These are phyloP conservation scores for Tetragonula carbonaria DNA, from an alignment of 2,888 invertebrate genomes.

Conservation along the genomic window DNA sequence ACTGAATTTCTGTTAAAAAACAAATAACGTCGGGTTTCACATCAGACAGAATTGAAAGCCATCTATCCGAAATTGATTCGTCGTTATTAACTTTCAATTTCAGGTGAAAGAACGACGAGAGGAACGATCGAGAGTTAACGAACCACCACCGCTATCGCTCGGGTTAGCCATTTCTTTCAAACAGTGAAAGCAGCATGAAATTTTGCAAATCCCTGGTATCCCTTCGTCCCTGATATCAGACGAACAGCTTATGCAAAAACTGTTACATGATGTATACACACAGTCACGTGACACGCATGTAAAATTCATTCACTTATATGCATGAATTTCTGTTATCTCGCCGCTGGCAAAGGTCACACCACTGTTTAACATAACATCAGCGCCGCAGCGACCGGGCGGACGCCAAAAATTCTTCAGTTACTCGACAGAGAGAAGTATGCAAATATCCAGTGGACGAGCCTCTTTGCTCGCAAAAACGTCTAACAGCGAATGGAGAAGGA, in stretches of 20 bases:
- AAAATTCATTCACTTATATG: slow-evolving; percentile 44
- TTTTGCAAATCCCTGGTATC: slow-evolving; percentile 20
- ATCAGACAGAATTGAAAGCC: no score
- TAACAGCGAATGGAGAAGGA: not conserved
- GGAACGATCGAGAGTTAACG: not conserved
- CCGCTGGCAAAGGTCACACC: slow-evolving; percentile 3
- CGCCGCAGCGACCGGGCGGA: no score
- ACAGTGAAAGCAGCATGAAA: slow-evolving; percentile 4
- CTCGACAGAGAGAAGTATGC: not conserved
- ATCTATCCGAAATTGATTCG: not conserved
- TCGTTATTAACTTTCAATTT: not conserved
- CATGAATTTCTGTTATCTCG: slow-evolving; percentile 47
- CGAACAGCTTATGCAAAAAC: slow-evolving; percentile 44
- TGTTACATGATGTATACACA: slow-evolving; percentile 14
- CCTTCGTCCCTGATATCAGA: not conserved
- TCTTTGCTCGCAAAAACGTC: not conserved
- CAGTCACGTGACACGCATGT: slow-evolving; percentile 22
- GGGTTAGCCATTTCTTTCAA: not conserved
- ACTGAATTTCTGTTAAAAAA: not conserved
- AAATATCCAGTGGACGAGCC: not conserved
- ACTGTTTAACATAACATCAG: slow-evolving; percentile 29
- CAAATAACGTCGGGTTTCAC: not conserved
- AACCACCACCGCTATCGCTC: not conserved
- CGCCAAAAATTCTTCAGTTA: slow-evolving; percentile 31
- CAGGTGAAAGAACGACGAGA: rapidly evolving